Base-by-base conservation (phyloP, 2,113 vertebrate species). In the Melospiza georgiana region DNA sequence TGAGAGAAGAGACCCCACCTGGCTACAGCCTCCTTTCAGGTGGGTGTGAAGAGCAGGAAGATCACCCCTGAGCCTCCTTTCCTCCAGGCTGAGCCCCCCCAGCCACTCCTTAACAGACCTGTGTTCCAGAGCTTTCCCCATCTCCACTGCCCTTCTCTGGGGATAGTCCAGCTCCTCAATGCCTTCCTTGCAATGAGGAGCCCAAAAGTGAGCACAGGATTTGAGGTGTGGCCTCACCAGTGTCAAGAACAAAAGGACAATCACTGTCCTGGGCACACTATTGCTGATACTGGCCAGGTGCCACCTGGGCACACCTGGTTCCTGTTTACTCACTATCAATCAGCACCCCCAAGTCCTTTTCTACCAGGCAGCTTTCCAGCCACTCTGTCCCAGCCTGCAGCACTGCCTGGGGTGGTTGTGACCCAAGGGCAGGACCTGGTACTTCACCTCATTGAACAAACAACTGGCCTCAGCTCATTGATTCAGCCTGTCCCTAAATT, bases 391-490 rank as follows among this genome's bases (percentile, higher is more conserved):
- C 35, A 49, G 58, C 12, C 54, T 46, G 54, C 1, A 48, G 46
- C 2, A 0, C 6, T 59, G 24, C 31, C 11, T 11, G 13, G 21
- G n/a, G 27, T 10, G 59, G 13, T 5, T 87, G 39, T 11, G 44
- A 37, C 10, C 5, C 5, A 59, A 63, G 31, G 1, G 30, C 44
- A 80, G 23, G 73, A 51, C 22, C 7, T 1, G 0, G 22, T 18
- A 48, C 41, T 55, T 4, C 4, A 30, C 23, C 23, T 39, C 75
- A 31, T 0, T 61, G 30, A 52, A 43, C 4, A 31, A 8, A 4
- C 0, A 8, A 4, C 0, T 52, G 27, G 51, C 39, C 62, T 59
- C 3, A 4, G 49, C 25, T 58, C 66, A 75, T 1, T 0, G 1
- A 72, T 20, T 46, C 44, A 76, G 39, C 30, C 39, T 57, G 31